A percentile compares a stretch with the other conserved stretches of the same genome.
These are phyloP conservation scores for Strongylocentrotus purpuratus DNA, from an alignment of 35 echinoderm and acorn worm species.

Conservation along the genomic window DNA sequence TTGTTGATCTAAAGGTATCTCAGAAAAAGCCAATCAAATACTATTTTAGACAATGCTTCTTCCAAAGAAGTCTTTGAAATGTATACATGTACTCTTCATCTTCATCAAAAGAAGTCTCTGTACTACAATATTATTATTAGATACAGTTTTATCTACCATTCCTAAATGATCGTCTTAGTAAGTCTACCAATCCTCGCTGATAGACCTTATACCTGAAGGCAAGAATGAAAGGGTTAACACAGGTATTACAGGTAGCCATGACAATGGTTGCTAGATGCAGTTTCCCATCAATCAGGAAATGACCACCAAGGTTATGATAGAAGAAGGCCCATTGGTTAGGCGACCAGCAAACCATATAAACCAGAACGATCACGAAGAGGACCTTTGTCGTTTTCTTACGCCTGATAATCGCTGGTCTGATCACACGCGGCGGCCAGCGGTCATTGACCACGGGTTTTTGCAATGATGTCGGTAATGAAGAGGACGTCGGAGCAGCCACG, in stretches of 20 bases:
- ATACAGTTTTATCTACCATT: background rate
- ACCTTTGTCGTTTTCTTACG: constrained; percentile 38
- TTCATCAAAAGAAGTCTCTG: background rate
- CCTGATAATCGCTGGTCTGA: background rate
- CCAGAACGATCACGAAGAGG: constrained; percentile 23
- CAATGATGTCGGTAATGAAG: background rate
- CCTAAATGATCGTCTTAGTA: background rate
- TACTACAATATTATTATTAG: too few species aligned
- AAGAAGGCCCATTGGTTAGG: constrained; percentile 46
- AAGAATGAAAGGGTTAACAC: constrained; percentile 44
- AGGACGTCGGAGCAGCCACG: background rate
- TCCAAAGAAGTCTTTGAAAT: background rate
- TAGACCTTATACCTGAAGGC: background rate
- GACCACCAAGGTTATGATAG: background rate
- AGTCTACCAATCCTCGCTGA: background rate
- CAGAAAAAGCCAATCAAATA: too few species aligned
- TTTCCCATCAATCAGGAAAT: background rate
- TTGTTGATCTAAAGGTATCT: too few species aligned
- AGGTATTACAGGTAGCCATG: background rate
- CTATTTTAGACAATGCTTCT: too few species aligned
- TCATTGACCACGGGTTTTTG: background rate
- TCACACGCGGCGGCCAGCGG: background rate
- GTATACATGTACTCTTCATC: too few species aligned
- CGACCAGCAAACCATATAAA: constrained; percentile 39
- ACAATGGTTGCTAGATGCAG: background rate